Evolutionary conservation across 2,113 vertebrate species (phyloP).

Genomic region (Lophura nycthemera): DNA sequence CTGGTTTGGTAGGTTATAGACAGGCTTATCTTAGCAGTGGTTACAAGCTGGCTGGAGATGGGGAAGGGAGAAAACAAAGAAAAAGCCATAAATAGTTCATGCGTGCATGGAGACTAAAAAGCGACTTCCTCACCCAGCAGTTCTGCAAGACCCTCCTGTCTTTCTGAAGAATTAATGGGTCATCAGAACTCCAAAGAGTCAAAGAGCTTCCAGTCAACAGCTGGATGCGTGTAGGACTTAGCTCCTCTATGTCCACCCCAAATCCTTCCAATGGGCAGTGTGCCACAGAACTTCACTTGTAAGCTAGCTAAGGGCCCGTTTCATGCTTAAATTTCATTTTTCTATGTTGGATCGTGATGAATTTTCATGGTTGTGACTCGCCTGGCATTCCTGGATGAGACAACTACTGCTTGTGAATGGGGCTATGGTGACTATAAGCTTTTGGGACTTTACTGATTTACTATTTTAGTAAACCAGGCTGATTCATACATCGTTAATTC

Average conservation of each 20-base stretch:
- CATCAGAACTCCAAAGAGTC: not conserved
- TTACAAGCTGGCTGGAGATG: not conserved
- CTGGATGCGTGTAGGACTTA: not conserved
- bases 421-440: not conserved
- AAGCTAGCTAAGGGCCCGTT: not conserved
- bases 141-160: not conserved
- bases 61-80: not conserved
- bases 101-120: not conserved
- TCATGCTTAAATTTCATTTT: not conserved
- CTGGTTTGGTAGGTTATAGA: not conserved
- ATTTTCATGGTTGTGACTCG: not conserved
- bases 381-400: not conserved
- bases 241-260: not conserved
- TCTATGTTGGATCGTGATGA: not conserved
- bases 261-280: not conserved
- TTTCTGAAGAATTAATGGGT: not conserved
- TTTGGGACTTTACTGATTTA: not conserved
- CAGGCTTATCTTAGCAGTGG: not conserved
- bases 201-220: accelerated
- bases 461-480: not conserved
- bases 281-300: not conserved
- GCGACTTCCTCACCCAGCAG: not conserved
- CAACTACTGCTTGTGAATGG: not conserved
- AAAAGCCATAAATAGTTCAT: not conserved
- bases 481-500: not conserved